Evolutionary conservation across 2,888 invertebrate species (phyloP).

Genomic region (Boloria selene): DNA sequence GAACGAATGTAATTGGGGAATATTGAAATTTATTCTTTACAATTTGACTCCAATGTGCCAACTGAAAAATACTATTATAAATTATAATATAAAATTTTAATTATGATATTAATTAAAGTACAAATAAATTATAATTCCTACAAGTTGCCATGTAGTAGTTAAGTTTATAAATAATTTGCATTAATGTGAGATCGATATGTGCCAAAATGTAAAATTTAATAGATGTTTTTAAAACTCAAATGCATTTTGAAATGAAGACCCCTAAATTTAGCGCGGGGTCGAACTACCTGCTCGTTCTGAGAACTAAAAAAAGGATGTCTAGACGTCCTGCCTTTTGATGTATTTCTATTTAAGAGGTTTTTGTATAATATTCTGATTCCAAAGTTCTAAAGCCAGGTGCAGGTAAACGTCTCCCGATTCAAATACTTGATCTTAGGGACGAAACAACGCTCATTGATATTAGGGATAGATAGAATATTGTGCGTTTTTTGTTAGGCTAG

Average conservation of each 20-base stretch:
- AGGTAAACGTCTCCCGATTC: constrained; percentile 63
- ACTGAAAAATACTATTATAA: constrained; percentile 7
- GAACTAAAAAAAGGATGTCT: constrained; percentile 72
- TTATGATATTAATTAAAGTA: too few relatives aligned
- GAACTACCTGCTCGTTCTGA: constrained; percentile 72
- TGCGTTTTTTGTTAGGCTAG: constrained; percentile 46
- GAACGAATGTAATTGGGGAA: neutral
- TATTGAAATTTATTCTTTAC: neutral
- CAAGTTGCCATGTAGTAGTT: constrained; percentile 33
- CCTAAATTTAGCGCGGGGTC: constrained; percentile 21
- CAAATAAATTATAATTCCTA: constrained; percentile 34
- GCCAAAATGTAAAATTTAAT: constrained; percentile 45
- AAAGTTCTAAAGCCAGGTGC: constrained; percentile 71
- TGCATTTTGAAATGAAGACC: constrained; percentile 42
- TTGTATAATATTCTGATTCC: constrained; percentile 66
- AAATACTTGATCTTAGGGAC: constrained; percentile 60
- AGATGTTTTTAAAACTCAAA: constrained; percentile 40
- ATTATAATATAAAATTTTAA: constrained; percentile 28
- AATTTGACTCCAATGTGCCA: constrained; percentile 4
- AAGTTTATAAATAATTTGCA: constrained; percentile 28
- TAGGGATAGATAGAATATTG: constrained; percentile 42
- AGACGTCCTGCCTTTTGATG: constrained; percentile 77
- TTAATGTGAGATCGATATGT: constrained; percentile 36
- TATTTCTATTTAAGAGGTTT: constrained; percentile 73
- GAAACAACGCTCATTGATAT: constrained; percentile 52